A percentile compares a stretch with the other conserved stretches of the same genome.
These are phyloP conservation scores for Phortica okadai DNA, from an alignment of 2,888 invertebrate species.

Conservation along the genomic window DNA sequence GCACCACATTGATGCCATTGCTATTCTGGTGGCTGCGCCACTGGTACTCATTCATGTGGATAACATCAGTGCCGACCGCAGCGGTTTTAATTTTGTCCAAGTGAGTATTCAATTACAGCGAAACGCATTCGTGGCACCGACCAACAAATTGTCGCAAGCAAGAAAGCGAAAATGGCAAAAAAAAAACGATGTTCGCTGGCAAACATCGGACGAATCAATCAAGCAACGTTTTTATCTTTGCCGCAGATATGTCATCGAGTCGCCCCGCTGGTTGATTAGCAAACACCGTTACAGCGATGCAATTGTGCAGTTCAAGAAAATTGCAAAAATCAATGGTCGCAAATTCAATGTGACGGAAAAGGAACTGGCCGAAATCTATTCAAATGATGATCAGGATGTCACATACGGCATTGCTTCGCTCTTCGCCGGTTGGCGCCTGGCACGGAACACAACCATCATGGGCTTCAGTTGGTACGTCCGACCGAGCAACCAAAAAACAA, in stretches of 20 bases:
- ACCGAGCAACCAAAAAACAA: neutral
- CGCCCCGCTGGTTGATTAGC: slow-evolving; percentile 81
- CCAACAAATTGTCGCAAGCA: slow-evolving; percentile 8
- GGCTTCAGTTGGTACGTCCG: slow-evolving; percentile 78
- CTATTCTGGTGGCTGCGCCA: slow-evolving; percentile 78
- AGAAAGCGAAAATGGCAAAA: neutral
- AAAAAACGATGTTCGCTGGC: slow-evolving; percentile 2
- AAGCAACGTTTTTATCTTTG: slow-evolving; percentile 25
- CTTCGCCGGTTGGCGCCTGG: slow-evolving; percentile 79
- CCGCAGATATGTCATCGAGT: slow-evolving; percentile 80
- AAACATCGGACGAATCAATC: slow-evolving; percentile 21
- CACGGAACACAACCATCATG: slow-evolving; percentile 79
- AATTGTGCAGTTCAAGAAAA: slow-evolving; percentile 77
- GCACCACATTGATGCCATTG: slow-evolving; percentile 77
- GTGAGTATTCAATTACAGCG: slow-evolving; percentile 69
- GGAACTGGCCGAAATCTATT: slow-evolving; percentile 76
- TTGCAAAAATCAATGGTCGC: slow-evolving; percentile 79
- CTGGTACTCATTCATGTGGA: slow-evolving; percentile 77
- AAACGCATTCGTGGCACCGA: slow-evolving; percentile 6
- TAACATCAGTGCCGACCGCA: slow-evolving; percentile 77
- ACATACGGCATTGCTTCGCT: slow-evolving; percentile 79
- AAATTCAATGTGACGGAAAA: slow-evolving; percentile 74
- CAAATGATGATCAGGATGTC: slow-evolving; percentile 71
- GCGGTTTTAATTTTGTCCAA: slow-evolving; percentile 76
- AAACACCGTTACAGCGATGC: slow-evolving; percentile 78